These are phyloP conservation scores for Todiramphus chloris DNA, from an alignment of 2,113 vertebrate species.

Conservation along the genomic window DNA sequence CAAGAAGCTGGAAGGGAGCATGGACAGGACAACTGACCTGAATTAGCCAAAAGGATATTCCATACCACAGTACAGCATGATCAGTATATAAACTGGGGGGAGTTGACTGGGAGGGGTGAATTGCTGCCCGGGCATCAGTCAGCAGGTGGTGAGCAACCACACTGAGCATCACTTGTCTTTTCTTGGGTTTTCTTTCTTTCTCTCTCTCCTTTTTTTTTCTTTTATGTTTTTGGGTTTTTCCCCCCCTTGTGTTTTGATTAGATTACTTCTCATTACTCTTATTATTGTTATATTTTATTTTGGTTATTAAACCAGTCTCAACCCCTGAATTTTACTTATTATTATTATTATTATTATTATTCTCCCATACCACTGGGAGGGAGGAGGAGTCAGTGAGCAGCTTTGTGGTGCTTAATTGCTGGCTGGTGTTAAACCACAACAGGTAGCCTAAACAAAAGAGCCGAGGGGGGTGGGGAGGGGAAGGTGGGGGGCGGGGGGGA, in stretches of 20 bases:
- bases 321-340: neutral
- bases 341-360: neutral
- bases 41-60: neutral
- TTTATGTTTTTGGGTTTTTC: no score
- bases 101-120: neutral
- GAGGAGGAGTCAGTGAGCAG: neutral
- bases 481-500: no score
- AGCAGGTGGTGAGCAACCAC: neutral
- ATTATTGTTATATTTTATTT: neutral
- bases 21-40: neutral
- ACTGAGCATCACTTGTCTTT: neutral
- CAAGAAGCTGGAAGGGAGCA: neutral
- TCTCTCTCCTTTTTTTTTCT: neutral
- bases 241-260: neutral
- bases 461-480: fast-evolving
- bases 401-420: neutral
- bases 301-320: neutral
- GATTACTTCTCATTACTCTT: neutral
- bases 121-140: neutral
- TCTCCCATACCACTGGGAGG: neutral
- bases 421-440: neutral
- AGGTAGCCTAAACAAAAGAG: neutral
- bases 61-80: neutral
- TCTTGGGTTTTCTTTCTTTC: neutral
- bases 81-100: neutral